A percentile compares a stretch with the other conserved stretches of the same genome.
Evolutionary conservation across 2,113 vertebrate species (phyloP).

Genomic region (Channa argus): DNA sequence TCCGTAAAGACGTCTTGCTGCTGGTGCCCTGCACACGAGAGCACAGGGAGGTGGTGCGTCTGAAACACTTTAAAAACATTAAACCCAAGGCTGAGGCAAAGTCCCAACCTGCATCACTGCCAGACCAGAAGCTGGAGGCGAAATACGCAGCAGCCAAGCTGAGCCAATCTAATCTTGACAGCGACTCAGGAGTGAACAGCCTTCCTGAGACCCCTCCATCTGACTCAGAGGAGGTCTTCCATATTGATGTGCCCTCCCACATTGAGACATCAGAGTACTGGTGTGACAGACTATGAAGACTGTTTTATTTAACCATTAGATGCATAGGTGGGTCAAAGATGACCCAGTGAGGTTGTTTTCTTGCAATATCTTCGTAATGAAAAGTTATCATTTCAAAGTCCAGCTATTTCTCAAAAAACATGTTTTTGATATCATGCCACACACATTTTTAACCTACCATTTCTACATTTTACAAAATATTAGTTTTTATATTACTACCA

Average conservation of each 20-base stretch:
- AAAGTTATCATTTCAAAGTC: too few relatives aligned
- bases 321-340: too few relatives aligned
- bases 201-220: constrained; percentile 76
- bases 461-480: too few relatives aligned
- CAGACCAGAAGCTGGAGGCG: constrained; percentile 58
- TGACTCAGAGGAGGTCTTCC: constrained; percentile 71
- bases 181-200: constrained; percentile 80
- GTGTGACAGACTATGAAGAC: constrained; percentile 72
- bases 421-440: too few relatives aligned
- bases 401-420: too few relatives aligned
- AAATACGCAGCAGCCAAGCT: constrained; percentile 57
- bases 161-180: constrained; percentile 53
- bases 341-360: too few relatives aligned
- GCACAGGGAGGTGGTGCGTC: constrained; percentile 80
- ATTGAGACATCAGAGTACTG: constrained; percentile 75
- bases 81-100: constrained; percentile 78
- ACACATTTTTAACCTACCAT: too few relatives aligned
- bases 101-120: constrained; percentile 12
- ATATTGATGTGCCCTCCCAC: constrained; percentile 66
- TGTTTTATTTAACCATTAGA: not conserved
- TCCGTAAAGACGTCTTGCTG: constrained; percentile 82
- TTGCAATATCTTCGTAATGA: too few relatives aligned
- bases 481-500: too few relatives aligned
- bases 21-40: constrained; percentile 81
- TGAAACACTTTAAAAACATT: constrained; percentile 83